phyloP scores from a whole-genome alignment of 2,797 vertebrate genomes.

The Eptatretus atami region DNA sequence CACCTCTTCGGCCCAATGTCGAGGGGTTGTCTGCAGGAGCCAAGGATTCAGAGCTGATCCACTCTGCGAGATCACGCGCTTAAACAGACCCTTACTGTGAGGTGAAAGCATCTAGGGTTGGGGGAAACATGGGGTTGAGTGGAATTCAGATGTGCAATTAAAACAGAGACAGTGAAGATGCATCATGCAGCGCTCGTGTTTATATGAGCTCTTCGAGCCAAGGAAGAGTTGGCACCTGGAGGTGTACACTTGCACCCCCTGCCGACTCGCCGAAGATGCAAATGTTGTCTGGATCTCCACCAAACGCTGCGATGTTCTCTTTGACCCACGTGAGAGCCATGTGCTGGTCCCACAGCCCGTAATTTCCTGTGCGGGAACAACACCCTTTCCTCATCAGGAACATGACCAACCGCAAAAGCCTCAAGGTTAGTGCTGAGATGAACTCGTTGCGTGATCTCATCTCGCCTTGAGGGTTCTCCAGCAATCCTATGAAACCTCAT shows the following conservation, averaged over 20 bases:
- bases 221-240: constrained; percentile 27
- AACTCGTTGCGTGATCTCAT: no score
- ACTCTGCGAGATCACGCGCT: constrained; percentile 59
- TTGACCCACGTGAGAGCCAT: constrained; percentile 67
- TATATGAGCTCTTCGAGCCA: no score
- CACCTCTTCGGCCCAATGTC: constrained; percentile 26
- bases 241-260: constrained; percentile 34
- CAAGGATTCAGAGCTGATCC: constrained; percentile 34
- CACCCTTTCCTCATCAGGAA: not conserved
- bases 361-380: constrained; percentile 32
- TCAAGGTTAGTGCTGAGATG: not conserved
- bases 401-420: not conserved
- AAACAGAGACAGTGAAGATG: no score
- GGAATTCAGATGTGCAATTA: no score
- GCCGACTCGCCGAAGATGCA: constrained; percentile 81
- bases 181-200: no score
- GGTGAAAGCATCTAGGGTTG: constrained; percentile 28
- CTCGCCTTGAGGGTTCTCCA: no score
- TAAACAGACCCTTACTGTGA: constrained; percentile 45
- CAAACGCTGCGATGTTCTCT: constrained; percentile 58
- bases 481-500: no score
- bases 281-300: constrained; percentile 50
- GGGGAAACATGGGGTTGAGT: no score
- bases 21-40: constrained; percentile 35
- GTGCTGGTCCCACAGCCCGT: constrained; percentile 67